Evolutionary conservation across 2,113 vertebrate species (phyloP).

Genomic region (Erythrolamprus reginae): DNA sequence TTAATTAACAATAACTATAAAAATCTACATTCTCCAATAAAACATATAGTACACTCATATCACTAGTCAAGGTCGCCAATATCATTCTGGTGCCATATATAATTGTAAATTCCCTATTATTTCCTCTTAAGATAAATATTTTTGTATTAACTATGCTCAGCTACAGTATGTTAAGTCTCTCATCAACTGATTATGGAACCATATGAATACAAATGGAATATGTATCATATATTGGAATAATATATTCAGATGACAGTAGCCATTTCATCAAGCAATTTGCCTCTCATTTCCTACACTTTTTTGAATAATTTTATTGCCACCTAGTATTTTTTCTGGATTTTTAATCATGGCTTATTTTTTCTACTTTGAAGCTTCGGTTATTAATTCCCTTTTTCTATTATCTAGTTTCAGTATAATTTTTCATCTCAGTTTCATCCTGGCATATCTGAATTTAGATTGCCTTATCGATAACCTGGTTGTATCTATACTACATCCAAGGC

Average conservation of each 20-base stretch:
- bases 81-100: not conserved
- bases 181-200: not conserved
- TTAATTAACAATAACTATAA: not conserved
- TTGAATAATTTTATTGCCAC: not conserved
- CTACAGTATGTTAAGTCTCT: not conserved
- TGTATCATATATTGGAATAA: not conserved
- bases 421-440: not conserved
- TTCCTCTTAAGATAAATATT: not conserved
- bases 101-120: not conserved
- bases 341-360: not conserved
- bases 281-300: not conserved
- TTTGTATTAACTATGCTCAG: not conserved
- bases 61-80: not conserved
- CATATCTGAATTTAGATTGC: not conserved
- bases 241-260: not conserved
- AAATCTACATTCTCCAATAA: not conserved
- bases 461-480: not conserved
- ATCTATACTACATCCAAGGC: not conserved
- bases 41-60: too few relatives aligned
- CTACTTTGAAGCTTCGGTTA: not conserved
- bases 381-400: not conserved
- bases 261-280: not conserved
- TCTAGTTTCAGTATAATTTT: not conserved
- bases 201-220: constrained; percentile 15
- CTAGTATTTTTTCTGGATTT: not conserved